Conservation (phyloP, 2,113 vertebrate species). For the Hippolais icterina region DNA sequence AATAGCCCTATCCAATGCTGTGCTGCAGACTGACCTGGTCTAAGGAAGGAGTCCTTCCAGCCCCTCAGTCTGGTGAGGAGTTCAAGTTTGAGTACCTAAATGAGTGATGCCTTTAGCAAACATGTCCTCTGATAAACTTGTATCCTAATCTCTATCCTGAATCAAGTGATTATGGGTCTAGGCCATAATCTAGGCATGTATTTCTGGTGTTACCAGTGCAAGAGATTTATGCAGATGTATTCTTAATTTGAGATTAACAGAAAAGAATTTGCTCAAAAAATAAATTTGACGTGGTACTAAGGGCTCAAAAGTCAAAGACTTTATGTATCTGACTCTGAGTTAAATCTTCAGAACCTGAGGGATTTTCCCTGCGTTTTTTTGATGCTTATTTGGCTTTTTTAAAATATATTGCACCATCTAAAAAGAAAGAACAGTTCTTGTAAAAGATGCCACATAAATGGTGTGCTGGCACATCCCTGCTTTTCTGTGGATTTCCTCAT, state of each 20-base stretch:
- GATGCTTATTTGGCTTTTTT: not conserved
- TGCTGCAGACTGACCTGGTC: not conserved
- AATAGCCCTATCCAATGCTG: rapidly evolving
- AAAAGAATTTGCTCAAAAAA: not conserved
- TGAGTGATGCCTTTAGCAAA: not conserved
- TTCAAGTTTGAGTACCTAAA: not conserved
- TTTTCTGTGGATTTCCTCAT: not conserved
- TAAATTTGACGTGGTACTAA: not conserved
- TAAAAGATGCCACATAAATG: not conserved
- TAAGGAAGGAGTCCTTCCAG: not conserved
- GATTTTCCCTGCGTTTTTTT: not conserved
- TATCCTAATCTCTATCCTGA: not conserved
- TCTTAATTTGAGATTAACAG: not conserved
- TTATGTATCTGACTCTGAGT: not conserved
- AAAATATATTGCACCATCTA: not conserved
- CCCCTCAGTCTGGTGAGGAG: not conserved
- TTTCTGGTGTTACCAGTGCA: not conserved
- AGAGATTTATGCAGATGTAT: not conserved
- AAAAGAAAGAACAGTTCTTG: not conserved
- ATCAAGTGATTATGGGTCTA: not conserved
- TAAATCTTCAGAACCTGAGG: not conserved
- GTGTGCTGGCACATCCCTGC: not conserved
- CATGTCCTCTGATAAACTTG: not conserved
- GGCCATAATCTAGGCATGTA: not conserved
- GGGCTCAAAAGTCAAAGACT: not conserved